A percentile compares a stretch with the other conserved stretches of the same genome.
Evolutionary conservation across 2,113 vertebrate genomes (phyloP).

Genomic region (Reinhardtius hippoglossoides): DNA sequence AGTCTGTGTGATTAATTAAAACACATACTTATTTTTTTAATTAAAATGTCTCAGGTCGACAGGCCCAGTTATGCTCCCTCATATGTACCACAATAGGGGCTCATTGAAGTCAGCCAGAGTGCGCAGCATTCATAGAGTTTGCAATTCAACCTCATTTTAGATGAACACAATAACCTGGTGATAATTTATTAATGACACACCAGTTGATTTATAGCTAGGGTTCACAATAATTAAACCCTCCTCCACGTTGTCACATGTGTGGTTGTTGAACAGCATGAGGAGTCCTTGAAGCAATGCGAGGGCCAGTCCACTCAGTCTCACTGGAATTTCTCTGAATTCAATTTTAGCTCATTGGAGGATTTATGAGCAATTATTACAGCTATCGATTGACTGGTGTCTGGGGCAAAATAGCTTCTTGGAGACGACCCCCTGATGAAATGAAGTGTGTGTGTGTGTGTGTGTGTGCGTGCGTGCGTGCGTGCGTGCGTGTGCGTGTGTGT

Average conservation of each 20-base stretch:
- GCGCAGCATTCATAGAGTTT: constrained; percentile 3
- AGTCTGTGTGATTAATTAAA: constrained; percentile 1
- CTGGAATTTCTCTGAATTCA: constrained; percentile 37
- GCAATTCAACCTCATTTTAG: constrained; percentile 41
- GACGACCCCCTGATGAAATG: background rate
- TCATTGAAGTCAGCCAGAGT: constrained; percentile 1
- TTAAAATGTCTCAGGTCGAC: background rate
- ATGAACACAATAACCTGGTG: constrained; percentile 62
- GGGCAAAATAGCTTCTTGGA: background rate
- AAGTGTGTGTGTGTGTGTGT: background rate
- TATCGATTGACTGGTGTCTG: constrained; percentile 33
- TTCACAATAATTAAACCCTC: constrained; percentile 40
- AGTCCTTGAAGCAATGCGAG: constrained; percentile 39
- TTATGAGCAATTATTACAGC: constrained; percentile 34
- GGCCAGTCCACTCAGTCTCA: constrained; percentile 14
- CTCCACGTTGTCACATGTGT: constrained; percentile 3
- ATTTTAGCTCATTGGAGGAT: constrained; percentile 37
- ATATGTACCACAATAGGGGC: background rate
- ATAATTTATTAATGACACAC: constrained; percentile 57
- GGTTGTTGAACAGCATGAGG: constrained; percentile 6
- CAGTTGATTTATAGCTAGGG: constrained; percentile 46
- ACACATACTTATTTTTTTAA: background rate
- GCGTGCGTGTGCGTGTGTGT: background rate
- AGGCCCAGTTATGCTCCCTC: constrained; percentile 9
- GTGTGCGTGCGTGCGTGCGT: background rate